Conservation (phyloP, 2,888 invertebrate species). For the Endomychus coccineus region DNA sequence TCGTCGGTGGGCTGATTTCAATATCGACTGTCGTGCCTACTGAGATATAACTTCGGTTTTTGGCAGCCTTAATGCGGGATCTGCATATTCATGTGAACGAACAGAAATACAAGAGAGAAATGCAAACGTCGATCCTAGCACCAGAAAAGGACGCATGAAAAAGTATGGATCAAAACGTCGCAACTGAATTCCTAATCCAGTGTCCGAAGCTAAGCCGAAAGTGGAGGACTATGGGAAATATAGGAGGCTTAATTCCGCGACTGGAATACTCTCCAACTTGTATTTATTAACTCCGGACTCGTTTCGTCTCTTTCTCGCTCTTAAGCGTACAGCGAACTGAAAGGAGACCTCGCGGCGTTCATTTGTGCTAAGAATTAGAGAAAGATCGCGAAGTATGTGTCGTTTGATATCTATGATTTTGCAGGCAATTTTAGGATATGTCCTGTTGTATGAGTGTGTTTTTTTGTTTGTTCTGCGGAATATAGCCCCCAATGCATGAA, state of each 20-base stretch:
- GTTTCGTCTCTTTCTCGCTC: conserved; percentile 5
- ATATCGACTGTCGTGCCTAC: conserved; percentile 33
- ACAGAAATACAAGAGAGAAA: conserved; percentile 28
- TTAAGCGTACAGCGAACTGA: background rate
- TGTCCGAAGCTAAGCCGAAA: conserved; percentile 38
- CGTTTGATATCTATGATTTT: conserved; percentile 32
- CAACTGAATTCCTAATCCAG: conserved; percentile 40
- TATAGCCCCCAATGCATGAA: conserved; percentile 20
- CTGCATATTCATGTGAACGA: conserved; percentile 42
- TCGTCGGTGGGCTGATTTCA: conserved; percentile 22
- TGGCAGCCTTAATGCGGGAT: conserved; percentile 42
- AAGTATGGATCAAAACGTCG: conserved; percentile 40
- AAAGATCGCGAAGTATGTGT: conserved; percentile 17
- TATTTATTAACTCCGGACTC: conserved; percentile 28
- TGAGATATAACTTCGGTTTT: conserved; percentile 41
- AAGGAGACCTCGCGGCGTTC: conserved; percentile 11
- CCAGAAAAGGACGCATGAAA: conserved; percentile 29
- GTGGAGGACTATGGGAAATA: conserved; percentile 37
- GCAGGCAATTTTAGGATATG: conserved; percentile 31
- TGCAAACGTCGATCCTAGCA: conserved; percentile 19
- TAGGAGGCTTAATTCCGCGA: conserved; percentile 37
- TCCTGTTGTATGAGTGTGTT: too few relatives aligned
- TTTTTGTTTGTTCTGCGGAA: conserved; percentile 23
- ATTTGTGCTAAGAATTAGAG: conserved; percentile 16
- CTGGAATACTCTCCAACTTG: conserved; percentile 30